Evolutionary conservation across 2,888 invertebrate species (phyloP).

Genomic region (Nowickia ferox): DNA sequence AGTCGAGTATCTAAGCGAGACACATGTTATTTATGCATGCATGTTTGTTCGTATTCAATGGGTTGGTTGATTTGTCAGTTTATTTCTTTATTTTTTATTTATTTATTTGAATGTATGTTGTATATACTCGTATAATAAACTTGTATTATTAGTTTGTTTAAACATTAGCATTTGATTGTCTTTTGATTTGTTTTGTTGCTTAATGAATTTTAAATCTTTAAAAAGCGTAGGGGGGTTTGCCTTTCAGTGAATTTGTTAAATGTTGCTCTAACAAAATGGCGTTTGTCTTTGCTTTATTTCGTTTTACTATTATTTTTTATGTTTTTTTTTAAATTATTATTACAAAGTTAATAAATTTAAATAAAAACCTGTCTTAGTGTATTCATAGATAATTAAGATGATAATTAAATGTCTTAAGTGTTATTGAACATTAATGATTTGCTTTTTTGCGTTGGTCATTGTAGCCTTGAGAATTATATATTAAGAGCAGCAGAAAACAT

Average conservation of each 20-base stretch:
- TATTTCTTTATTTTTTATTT: background rate
- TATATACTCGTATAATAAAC: conserved; percentile 23
- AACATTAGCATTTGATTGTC: conserved; percentile 40
- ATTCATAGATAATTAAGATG: conserved; percentile 9
- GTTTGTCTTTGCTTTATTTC: conserved; percentile 39
- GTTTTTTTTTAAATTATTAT: background rate
- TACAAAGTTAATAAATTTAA: conserved; percentile 11
- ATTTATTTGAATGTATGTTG: background rate
- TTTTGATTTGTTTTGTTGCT: conserved; percentile 43
- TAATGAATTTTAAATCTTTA: conserved; percentile 52
- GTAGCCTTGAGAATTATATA: conserved; percentile 12
- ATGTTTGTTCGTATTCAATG: conserved; percentile 44
- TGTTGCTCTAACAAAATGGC: conserved; percentile 59
- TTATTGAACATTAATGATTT: conserved; percentile 1
- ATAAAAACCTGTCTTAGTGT: conserved; percentile 34
- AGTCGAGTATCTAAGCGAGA: conserved; percentile 24
- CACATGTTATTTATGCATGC: background rate
- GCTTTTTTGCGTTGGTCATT: conserved; percentile 29
- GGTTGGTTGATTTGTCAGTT: conserved; percentile 62
- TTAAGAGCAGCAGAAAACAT: background rate
- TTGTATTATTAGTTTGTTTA: conserved; percentile 41
- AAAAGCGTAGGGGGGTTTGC: conserved; percentile 54
- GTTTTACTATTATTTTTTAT: background rate
- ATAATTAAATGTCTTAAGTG: conserved; percentile 27
- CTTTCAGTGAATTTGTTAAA: conserved; percentile 23